These are phyloP conservation scores for Corella eumyota DNA, from an alignment of 23 tunicate genomes.

Conservation along the genomic window DNA sequence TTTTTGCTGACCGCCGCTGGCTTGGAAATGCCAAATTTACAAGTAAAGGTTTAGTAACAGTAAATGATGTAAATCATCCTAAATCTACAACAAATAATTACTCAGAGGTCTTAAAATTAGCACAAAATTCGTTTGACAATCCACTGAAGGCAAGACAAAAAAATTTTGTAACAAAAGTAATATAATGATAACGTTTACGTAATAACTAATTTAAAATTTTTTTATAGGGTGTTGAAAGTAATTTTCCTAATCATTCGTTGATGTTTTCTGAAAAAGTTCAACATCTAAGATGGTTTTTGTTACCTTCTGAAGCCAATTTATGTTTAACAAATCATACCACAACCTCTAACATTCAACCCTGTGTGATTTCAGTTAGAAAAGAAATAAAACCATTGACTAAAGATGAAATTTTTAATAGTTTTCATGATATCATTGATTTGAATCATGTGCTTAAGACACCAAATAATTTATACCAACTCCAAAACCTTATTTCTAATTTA, in stretches of 20 bases:
- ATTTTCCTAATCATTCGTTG: slow-evolving; percentile 29
- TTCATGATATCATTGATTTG: not conserved
- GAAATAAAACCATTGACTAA: slow-evolving; percentile 13
- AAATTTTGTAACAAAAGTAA: too few species aligned
- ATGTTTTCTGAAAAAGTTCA: slow-evolving; percentile 32
- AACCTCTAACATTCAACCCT: not conserved
- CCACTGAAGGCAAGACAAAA: slow-evolving; percentile 12
- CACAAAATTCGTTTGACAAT: slow-evolving; percentile 27
- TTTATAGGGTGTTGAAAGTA: slow-evolving; percentile 10
- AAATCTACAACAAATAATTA: too few species aligned
- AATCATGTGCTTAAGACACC: too few species aligned
- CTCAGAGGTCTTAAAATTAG: slow-evolving; percentile 37
- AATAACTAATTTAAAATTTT: too few species aligned
- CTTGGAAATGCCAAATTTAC: slow-evolving; percentile 67
- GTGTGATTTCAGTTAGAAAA: slow-evolving; percentile 25
- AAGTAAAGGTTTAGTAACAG: slow-evolving; percentile 22
- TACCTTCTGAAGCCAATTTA: slow-evolving; percentile 83
- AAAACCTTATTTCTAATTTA: too few species aligned
- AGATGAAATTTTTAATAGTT: slow-evolving; percentile 12
- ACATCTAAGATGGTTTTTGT: slow-evolving; percentile 80
- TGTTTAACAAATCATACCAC: slow-evolving; percentile 5
- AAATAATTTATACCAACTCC: not conserved
- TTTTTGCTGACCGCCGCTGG: slow-evolving; percentile 73
- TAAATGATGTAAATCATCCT: too few species aligned
- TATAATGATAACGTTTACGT: too few species aligned